A percentile compares a stretch with the other conserved stretches of the same genome.
These are phyloP conservation scores for Myoxocephalus aenaeus DNA, from an alignment of 2,797 vertebrate species.

Conservation along the genomic window DNA sequence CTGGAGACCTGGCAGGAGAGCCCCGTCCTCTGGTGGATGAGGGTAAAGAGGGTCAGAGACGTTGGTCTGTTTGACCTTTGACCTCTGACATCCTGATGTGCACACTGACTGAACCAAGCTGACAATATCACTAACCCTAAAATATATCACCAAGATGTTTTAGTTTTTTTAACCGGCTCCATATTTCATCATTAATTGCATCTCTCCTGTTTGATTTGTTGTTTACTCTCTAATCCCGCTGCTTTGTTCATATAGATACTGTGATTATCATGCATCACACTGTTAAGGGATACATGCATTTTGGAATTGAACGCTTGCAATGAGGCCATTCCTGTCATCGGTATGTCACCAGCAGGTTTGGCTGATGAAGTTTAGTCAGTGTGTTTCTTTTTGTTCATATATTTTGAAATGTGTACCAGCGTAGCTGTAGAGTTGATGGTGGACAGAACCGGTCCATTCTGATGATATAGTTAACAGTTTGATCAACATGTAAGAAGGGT, in stretches of 20 bases:
- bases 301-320: conserved; percentile 82
- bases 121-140: conserved; percentile 26
- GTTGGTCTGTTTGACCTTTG: conserved; percentile 44
- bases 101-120: conserved; percentile 73
- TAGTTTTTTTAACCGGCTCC: neutral
- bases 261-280: conserved; percentile 3
- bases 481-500: neutral
- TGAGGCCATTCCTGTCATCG: conserved; percentile 93
- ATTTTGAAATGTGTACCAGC: conserved; percentile 15
- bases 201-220: neutral
- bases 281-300: conserved; percentile 17
- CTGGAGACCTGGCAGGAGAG: conserved; percentile 92
- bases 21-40: conserved; percentile 92
- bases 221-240: neutral
- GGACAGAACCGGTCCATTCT: neutral
- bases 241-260: neutral
- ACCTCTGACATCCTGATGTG: conserved; percentile 39
- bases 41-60: conserved; percentile 87
- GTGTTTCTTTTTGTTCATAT: conserved; percentile 17
- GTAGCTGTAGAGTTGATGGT: neutral
- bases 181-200: neutral
- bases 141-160: too few relatives aligned
- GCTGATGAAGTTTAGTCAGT: conserved; percentile 81
- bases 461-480: conserved; percentile 5
- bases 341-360: conserved; percentile 86